Conservation (phyloP, 1,140 invertebrate species). For the Trichonephila inaurata region DNA sequence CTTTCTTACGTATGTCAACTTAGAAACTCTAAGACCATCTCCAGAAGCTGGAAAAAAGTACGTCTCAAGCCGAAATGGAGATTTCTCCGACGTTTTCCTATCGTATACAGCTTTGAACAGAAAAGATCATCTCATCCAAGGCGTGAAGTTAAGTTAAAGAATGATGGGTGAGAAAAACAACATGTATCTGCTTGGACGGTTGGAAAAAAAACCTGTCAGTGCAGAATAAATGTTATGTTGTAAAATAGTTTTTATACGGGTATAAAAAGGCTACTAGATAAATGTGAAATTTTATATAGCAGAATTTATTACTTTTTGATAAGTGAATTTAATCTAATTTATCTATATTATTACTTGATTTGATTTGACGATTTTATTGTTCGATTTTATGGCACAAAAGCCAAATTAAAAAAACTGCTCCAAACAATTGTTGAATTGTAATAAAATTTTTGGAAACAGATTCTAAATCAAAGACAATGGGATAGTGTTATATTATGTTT, state of each 20-base stretch:
- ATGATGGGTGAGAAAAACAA: neutral
- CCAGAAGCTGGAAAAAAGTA: neutral
- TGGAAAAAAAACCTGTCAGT: neutral
- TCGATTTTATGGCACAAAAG: too few species aligned
- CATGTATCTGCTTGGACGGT: neutral
- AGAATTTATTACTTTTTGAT: too few species aligned
- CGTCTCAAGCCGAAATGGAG: neutral
- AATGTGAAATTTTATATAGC: too few species aligned
- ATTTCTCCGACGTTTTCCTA: neutral
- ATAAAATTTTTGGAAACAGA: too few species aligned
- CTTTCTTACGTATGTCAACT: slow-evolving; percentile 32
- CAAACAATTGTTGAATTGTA: too few species aligned
- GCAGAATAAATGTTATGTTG: neutral
- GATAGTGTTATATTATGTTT: too few species aligned
- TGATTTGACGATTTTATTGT: too few species aligned
- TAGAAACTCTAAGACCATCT: slow-evolving; percentile 26
- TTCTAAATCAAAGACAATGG: too few species aligned
- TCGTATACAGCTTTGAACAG: neutral
- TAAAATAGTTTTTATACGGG: neutral
- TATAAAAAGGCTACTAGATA: neutral
- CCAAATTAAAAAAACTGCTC: too few species aligned
- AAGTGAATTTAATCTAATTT: too few species aligned
- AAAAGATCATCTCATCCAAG: neutral
- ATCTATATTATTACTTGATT: too few species aligned
- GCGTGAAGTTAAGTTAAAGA: neutral